Evolutionary conservation across 2,888 invertebrate species (phyloP).

Genomic region (Drosophila antonietae): DNA sequence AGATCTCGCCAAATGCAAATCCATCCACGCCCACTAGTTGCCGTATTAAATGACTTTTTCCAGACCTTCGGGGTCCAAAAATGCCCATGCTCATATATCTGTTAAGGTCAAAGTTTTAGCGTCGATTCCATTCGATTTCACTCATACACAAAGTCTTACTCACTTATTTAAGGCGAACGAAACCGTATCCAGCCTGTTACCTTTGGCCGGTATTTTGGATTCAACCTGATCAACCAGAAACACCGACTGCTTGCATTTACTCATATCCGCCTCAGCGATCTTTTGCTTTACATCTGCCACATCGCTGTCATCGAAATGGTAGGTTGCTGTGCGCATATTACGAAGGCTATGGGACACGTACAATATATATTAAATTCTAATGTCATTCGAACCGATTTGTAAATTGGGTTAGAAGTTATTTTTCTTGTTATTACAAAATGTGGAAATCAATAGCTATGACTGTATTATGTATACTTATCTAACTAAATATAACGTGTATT

Average conservation of each 20-base stretch:
- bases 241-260: slow-evolving; percentile 84
- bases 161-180: slow-evolving; percentile 78
- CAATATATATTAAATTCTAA: background rate
- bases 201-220: slow-evolving; percentile 51
- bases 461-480: too few relatives aligned
- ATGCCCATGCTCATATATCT: slow-evolving; percentile 90
- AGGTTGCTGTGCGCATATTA: slow-evolving; percentile 68
- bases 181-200: slow-evolving; percentile 63
- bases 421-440: too few relatives aligned
- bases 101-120: background rate
- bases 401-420: background rate
- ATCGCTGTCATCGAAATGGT: slow-evolving; percentile 85
- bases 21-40: slow-evolving; percentile 92
- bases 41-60: slow-evolving; percentile 93
- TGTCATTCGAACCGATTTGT: background rate
- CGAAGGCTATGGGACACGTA: slow-evolving; percentile 38
- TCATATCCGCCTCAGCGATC: slow-evolving; percentile 84
- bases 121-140: background rate
- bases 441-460: too few relatives aligned
- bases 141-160: slow-evolving; percentile 18
- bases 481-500: too few relatives aligned
- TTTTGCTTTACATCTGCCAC: slow-evolving; percentile 86
- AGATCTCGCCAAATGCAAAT: slow-evolving; percentile 89
- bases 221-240: slow-evolving; percentile 84
- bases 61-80: slow-evolving; percentile 92